Conservation (phyloP, 1,140 invertebrate species). For the Apocrypta bakeri region DNA sequence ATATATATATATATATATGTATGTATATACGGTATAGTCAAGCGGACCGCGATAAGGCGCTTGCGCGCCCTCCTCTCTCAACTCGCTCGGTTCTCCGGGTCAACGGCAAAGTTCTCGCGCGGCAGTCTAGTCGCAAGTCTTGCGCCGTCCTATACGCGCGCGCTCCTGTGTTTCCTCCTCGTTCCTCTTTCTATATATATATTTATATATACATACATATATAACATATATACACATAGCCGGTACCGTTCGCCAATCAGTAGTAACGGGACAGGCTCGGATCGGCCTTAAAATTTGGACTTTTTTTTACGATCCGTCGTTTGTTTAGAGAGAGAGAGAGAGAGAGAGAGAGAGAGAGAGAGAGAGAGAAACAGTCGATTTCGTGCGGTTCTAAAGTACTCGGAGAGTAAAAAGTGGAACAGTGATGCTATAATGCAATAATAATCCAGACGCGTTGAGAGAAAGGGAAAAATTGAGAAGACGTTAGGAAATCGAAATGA, state of each 20-base stretch:
- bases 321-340: not conserved
- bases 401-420: not conserved
- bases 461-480: too few relatives aligned
- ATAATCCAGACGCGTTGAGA: not conserved
- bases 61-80: slow-evolving; percentile 15
- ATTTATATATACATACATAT: too few relatives aligned
- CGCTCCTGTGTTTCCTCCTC: not conserved
- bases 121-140: slow-evolving; percentile 14
- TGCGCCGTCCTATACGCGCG: not conserved
- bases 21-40: not conserved
- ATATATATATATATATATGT: too few relatives aligned
- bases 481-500: not conserved
- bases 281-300: not conserved
- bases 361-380: too few relatives aligned
- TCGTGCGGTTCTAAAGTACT: too few relatives aligned
- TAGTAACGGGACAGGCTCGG: not conserved
- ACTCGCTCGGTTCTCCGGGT: not conserved
- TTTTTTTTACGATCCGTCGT: not conserved
- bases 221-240: too few relatives aligned
- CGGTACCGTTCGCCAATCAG: not conserved
- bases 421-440: not conserved
- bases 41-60: slow-evolving; percentile 5
- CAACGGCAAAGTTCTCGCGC: slow-evolving; percentile 30
- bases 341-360: too few relatives aligned
- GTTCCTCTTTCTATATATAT: too few relatives aligned